Conservation (phyloP, 2,113 vertebrate species). For the Ondatra zibethicus region DNA sequence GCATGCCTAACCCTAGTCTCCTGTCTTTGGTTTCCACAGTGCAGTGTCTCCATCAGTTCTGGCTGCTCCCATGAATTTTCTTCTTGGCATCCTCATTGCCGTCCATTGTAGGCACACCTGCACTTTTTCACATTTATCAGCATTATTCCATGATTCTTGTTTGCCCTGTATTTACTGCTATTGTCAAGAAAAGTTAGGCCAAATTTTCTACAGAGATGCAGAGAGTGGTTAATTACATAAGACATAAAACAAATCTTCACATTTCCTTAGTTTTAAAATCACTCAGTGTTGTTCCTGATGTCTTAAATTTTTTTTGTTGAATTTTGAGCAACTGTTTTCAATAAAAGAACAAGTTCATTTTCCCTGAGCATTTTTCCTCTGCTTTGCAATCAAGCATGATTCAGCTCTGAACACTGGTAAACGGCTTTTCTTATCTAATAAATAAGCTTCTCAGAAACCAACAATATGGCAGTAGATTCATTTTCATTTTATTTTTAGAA, state of each 20-base stretch:
- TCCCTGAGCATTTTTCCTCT: background rate
- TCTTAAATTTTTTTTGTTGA: background rate
- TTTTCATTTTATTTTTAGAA: slow-evolving; percentile 3
- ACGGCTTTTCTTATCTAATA: background rate
- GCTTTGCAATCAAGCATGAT: background rate
- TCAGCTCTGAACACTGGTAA: background rate
- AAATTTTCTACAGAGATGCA: background rate
- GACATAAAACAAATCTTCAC: background rate
- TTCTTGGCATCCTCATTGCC: background rate
- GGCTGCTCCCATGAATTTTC: background rate
- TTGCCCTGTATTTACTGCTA: background rate
- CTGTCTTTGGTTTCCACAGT: background rate
- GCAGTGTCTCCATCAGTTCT: background rate
- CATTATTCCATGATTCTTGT: background rate
- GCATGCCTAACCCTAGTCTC: background rate
- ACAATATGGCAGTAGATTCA: background rate
- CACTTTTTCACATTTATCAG: background rate
- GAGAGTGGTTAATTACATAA: background rate
- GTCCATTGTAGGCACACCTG: background rate
- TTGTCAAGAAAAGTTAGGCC: background rate
- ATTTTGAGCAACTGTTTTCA: background rate
- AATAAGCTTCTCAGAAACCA: background rate
- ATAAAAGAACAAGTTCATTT: background rate
- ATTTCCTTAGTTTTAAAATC: slow-evolving; percentile 38
- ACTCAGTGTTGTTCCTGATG: background rate